Evolutionary conservation across 2,888 invertebrate genomes (phyloP).

Genomic region (Escarpia spicata): DNA sequence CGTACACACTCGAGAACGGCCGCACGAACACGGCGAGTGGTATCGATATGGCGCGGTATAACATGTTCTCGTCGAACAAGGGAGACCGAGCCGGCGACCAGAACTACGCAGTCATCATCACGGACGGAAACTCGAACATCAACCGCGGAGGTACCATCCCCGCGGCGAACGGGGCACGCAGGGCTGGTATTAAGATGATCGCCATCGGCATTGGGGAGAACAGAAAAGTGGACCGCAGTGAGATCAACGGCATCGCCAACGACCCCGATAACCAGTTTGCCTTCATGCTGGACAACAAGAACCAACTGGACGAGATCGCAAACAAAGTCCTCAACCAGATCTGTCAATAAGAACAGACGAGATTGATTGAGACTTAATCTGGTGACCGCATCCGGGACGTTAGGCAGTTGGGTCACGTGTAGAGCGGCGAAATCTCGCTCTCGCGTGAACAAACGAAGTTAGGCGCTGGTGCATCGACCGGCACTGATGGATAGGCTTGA

Average conservation of each 20-base stretch:
- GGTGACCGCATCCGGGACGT: neutral
- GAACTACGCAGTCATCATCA: constrained; percentile 46
- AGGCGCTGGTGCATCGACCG: neutral
- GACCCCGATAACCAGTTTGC: constrained; percentile 30
- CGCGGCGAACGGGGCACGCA: constrained; percentile 50
- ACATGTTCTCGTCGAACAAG: constrained; percentile 35
- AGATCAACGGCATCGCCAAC: constrained; percentile 37
- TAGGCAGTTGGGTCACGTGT: neutral
- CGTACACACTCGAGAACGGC: constrained; percentile 55
- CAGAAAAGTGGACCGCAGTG: constrained; percentile 32
- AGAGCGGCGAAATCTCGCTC: neutral
- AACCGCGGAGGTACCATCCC: constrained; percentile 51
- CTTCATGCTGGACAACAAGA: neutral
- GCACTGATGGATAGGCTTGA: constrained; percentile 1
- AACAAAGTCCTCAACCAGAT: neutral
- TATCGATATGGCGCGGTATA: constrained; percentile 26
- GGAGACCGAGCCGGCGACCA: constrained; percentile 39
- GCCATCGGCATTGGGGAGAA: constrained; percentile 47
- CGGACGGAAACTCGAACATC: constrained; percentile 58
- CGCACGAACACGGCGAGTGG: constrained; percentile 60
- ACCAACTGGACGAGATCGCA: neutral
- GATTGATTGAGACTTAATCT: neutral
- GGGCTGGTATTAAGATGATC: constrained; percentile 50
- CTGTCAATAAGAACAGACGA: neutral
- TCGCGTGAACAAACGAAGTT: constrained; percentile 12